Evolutionary conservation across 1,140 invertebrate species (phyloP).

Genomic region (Bombus waltoni): DNA sequence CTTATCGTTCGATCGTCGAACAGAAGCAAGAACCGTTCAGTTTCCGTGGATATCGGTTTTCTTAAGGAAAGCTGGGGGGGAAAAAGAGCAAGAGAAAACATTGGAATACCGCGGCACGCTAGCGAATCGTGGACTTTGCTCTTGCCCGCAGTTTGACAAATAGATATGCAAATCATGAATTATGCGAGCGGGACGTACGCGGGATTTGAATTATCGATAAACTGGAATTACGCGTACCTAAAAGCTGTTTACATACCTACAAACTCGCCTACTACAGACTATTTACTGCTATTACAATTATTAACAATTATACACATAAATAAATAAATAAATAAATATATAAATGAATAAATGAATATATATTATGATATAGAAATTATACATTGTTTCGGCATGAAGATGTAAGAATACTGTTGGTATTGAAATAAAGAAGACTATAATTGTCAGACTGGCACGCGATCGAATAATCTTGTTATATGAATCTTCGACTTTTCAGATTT

Average conservation of each 20-base stretch:
- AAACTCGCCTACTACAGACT: conserved; percentile 75
- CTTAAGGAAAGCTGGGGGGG: neutral
- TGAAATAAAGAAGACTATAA: conserved; percentile 77
- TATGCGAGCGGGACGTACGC: conserved; percentile 21
- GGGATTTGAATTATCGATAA: conserved; percentile 69
- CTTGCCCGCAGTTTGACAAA: conserved; percentile 10
- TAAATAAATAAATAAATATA: conserved; percentile 49
- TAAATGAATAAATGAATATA: conserved; percentile 50
- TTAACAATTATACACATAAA: conserved; percentile 68
- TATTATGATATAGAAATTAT: conserved; percentile 73
- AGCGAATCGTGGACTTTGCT: neutral
- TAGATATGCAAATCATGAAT: conserved; percentile 42
- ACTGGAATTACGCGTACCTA: conserved; percentile 67
- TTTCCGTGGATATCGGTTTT: conserved; percentile 8
- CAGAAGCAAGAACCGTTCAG: neutral
- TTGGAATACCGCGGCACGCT: neutral
- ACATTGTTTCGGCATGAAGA: conserved; percentile 73
- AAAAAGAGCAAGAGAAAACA: neutral
- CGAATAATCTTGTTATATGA: neutral
- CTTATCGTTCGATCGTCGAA: conserved; percentile 13
- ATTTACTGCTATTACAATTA: conserved; percentile 73
- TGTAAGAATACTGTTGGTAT: conserved; percentile 77
- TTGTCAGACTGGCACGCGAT: conserved; percentile 60
- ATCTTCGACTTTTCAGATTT: neutral
- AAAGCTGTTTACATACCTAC: conserved; percentile 70